Conservation (phyloP, 2,797 vertebrate species). For the Notoglanidium macrostoma region DNA sequence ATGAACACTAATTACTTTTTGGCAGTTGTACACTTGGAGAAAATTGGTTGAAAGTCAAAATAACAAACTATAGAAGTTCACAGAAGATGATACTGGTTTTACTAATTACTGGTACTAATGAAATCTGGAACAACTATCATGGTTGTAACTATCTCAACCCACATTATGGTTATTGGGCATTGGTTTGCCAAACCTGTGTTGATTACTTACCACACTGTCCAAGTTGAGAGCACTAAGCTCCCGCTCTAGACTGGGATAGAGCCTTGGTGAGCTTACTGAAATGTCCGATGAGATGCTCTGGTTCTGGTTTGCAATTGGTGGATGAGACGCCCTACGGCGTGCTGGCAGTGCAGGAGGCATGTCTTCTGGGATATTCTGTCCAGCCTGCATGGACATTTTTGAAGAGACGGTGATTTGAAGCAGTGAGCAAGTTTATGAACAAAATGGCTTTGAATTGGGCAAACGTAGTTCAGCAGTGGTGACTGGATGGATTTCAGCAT, state of each 20-base stretch:
- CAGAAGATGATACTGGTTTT: not conserved
- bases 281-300: not conserved
- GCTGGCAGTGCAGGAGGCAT: conserved; percentile 56
- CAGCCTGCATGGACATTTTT: conserved; percentile 10
- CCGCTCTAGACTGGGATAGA: conserved; percentile 66
- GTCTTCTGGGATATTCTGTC: conserved; percentile 11
- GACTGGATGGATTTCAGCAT: not conserved
- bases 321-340: conserved; percentile 39
- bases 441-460: not conserved
- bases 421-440: not conserved
- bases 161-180: not conserved
- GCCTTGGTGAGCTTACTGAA: conserved; percentile 34
- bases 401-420: not conserved
- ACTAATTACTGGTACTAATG: not conserved
- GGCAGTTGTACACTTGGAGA: not conserved
- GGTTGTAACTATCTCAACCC: not conserved
- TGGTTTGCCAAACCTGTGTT: not conserved
- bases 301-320: conserved; percentile 2
- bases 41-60: not conserved
- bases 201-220: conserved; percentile 56
- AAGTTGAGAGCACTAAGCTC: conserved; percentile 29
- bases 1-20: not conserved
- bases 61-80: not conserved
- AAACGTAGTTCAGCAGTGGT: not conserved
- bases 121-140: not conserved